Evolutionary conservation across 2,888 invertebrate genomes (phyloP).

Genomic region (Saturnia pavonia): DNA sequence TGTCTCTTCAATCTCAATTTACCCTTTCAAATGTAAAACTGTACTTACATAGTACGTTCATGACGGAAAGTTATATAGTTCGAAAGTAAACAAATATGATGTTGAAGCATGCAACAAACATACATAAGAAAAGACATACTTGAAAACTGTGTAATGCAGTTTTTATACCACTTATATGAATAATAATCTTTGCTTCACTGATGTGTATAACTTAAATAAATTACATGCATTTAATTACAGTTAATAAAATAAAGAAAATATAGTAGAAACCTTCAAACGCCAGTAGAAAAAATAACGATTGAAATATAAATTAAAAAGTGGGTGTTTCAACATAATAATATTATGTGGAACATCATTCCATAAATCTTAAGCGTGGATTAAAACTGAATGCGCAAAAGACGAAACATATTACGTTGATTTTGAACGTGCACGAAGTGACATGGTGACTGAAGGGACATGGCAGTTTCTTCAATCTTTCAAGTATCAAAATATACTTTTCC

Average conservation of each 20-base stretch:
- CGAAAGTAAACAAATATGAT: background rate
- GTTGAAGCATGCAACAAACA: background rate
- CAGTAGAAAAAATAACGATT: background rate
- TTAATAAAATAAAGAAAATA: background rate
- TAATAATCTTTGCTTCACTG: too few relatives aligned
- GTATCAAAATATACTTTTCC: background rate
- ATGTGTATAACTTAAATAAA: background rate
- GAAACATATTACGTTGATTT: constrained; percentile 23
- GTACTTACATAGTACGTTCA: background rate
- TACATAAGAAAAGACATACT: background rate
- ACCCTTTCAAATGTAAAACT: background rate
- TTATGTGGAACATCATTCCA: constrained; percentile 6
- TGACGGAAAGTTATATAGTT: background rate
- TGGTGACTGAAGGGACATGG: constrained; percentile 45
- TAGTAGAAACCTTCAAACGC: background rate
- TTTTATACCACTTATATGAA: too few relatives aligned
- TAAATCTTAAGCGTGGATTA: constrained; percentile 26
- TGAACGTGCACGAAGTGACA: constrained; percentile 56
- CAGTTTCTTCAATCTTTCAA: constrained; percentile 1
- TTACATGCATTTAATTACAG: background rate
- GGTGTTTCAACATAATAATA: background rate
- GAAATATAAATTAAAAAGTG: background rate
- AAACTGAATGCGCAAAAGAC: constrained; percentile 25
- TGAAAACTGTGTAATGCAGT: background rate
- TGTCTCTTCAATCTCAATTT: background rate